Evolutionary conservation across 2,797 vertebrate genomes (phyloP).

Genomic region (Lindbergichthys nudifrons): DNA sequence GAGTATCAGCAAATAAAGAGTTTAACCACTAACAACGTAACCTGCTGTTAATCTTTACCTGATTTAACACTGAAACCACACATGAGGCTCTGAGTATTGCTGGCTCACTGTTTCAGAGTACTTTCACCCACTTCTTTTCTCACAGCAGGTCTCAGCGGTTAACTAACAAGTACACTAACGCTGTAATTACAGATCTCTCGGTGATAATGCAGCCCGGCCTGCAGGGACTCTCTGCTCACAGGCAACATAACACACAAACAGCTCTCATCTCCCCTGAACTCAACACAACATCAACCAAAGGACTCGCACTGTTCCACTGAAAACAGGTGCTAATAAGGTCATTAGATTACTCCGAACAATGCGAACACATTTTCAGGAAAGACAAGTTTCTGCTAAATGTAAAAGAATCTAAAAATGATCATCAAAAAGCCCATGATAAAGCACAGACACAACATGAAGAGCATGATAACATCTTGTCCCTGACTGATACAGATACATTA

Average conservation of each 20-base stretch:
- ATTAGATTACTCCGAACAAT: too few relatives aligned
- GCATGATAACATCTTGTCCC: too few relatives aligned
- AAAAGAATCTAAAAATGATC: too few relatives aligned
- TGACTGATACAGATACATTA: not conserved
- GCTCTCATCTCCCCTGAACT: constrained; percentile 17
- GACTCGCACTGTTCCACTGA: too few relatives aligned
- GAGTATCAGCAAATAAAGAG: too few relatives aligned
- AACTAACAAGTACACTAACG: constrained; percentile 5
- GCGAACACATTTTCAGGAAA: too few relatives aligned
- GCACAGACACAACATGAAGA: too few relatives aligned
- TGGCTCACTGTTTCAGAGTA: not conserved
- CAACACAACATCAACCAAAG: not conserved
- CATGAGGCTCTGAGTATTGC: not conserved
- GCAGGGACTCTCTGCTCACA: constrained; percentile 22
- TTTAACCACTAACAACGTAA: not conserved
- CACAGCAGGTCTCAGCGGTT: constrained; percentile 18
- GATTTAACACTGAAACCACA: rapidly evolving
- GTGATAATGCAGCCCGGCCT: constrained; percentile 17
- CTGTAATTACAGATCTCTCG: constrained; percentile 38
- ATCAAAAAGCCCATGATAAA: too few relatives aligned
- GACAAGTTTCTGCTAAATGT: too few relatives aligned
- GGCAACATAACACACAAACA: constrained; percentile 43
- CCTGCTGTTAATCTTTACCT: too few relatives aligned
- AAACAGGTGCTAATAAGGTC: too few relatives aligned
- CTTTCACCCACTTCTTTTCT: not conserved